A percentile compares a stretch with the other conserved stretches of the same genome.
Evolutionary conservation across 2,797 vertebrate species (phyloP).

Genomic region (Nasua narica): DNA sequence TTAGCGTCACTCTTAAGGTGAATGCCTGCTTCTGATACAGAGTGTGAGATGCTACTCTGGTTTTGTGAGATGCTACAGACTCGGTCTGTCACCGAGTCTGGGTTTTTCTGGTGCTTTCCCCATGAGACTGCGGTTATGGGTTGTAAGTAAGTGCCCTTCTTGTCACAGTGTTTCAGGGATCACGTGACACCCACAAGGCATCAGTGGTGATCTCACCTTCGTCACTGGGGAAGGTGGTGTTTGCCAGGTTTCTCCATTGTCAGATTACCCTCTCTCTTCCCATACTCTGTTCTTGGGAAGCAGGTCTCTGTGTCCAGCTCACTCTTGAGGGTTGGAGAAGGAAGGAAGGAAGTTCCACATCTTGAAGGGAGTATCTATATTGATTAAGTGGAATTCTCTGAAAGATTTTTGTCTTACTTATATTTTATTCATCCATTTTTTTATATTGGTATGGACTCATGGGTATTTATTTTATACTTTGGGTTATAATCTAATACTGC

Average conservation of each 20-base stretch:
- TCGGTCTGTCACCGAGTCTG: neutral
- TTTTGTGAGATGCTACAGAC: too few species aligned
- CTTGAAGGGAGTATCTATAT: neutral
- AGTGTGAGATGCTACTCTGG: neutral
- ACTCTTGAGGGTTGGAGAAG: neutral
- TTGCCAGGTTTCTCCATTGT: neutral
- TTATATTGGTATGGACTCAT: neutral
- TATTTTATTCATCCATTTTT: neutral
- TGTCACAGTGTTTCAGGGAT: neutral
- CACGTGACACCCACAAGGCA: accelerated
- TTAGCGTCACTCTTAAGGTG: neutral
- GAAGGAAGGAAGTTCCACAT: neutral
- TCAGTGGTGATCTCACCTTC: neutral
- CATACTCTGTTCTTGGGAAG: neutral
- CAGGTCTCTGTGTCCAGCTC: neutral
- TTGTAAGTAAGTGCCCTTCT: neutral
- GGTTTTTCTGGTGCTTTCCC: neutral
- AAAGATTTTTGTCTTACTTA: neutral
- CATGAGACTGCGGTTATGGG: neutral
- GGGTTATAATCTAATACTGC: neutral
- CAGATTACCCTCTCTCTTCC: neutral
- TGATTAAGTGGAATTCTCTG: neutral
- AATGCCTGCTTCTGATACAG: neutral
- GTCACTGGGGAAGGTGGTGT: neutral
- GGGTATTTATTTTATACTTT: neutral